Percentiles rank a stretch among this genome's conserved stretches.
Conservation (phyloP, 1,140 invertebrate species). For the Tenebrio molitor region DNA sequence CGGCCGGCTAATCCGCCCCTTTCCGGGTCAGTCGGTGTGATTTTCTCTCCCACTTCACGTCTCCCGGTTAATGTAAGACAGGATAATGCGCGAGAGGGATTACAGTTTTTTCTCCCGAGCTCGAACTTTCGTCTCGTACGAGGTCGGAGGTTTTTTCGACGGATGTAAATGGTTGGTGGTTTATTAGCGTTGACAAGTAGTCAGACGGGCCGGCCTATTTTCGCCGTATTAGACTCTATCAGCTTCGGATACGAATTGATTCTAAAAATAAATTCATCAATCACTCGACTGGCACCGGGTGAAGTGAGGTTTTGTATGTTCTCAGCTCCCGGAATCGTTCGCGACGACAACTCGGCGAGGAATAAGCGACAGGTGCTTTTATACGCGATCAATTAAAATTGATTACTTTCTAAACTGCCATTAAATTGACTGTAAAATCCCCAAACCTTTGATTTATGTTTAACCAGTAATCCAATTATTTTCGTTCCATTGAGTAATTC, state of each 20-base stretch:
- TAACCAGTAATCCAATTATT: slow-evolving; percentile 36
- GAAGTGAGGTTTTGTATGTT: background rate
- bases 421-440: slow-evolving; percentile 30
- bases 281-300: background rate
- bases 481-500: slow-evolving; percentile 20
- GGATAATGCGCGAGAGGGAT: background rate
- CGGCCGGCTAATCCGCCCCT: slow-evolving; percentile 2
- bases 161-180: background rate
- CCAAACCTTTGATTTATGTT: slow-evolving; percentile 36
- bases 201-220: background rate
- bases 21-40: slow-evolving; percentile 23
- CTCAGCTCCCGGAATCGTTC: background rate
- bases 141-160: background rate
- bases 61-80: background rate
- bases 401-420: slow-evolving; percentile 33
- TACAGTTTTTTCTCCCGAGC: slow-evolving; percentile 6
- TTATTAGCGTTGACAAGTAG: background rate
- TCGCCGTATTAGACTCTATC: background rate
- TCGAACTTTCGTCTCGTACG: background rate
- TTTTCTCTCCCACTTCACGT: slow-evolving; percentile 6
- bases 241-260: background rate
- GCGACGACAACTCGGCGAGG: background rate
- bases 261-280: slow-evolving; percentile 11
- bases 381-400: slow-evolving; percentile 20
- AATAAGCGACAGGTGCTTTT: slow-evolving; percentile 34